phyloP scores from a whole-genome alignment of 2,797 vertebrate species.

The Pitangus sulphuratus region DNA sequence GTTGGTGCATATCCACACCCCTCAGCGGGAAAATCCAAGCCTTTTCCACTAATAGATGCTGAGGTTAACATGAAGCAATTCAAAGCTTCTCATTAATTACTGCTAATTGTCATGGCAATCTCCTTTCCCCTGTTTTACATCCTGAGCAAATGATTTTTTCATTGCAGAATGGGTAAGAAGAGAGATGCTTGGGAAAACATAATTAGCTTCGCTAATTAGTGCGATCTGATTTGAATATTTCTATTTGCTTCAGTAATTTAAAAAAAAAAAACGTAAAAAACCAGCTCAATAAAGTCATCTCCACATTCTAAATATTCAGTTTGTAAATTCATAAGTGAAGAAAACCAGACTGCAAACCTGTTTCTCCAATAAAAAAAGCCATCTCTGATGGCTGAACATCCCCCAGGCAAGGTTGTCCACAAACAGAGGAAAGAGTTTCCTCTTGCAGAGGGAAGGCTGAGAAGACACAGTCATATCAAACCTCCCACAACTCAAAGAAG shows the following conservation, averaged over 20 bases:
- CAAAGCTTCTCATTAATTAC: conserved; percentile 59
- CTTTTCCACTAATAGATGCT: background rate
- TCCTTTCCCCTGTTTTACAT: conserved; percentile 15
- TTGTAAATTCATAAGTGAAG: background rate
- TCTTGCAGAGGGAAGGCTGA: background rate
- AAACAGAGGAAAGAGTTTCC: background rate
- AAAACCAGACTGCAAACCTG: background rate
- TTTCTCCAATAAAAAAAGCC: background rate
- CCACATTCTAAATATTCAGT: background rate
- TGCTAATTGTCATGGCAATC: conserved; percentile 31
- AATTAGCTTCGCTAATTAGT: conserved; percentile 26
- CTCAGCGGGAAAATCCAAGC: background rate
- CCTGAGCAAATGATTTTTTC: conserved; percentile 19
- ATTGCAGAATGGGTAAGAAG: background rate
- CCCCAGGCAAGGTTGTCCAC: background rate
- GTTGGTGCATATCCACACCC: background rate
- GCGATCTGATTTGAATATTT: conserved; percentile 41
- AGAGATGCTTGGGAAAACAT: background rate
- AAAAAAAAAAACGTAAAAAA: background rate
- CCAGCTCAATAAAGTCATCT: background rate
- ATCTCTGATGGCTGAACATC: background rate
- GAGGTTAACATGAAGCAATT: background rate
- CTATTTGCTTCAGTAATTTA: background rate
- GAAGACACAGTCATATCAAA: background rate
- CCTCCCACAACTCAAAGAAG: background rate